These are phyloP conservation scores for Cataglyphis cursor DNA, from an alignment of 2,888 invertebrate species.

Conservation along the genomic window DNA sequence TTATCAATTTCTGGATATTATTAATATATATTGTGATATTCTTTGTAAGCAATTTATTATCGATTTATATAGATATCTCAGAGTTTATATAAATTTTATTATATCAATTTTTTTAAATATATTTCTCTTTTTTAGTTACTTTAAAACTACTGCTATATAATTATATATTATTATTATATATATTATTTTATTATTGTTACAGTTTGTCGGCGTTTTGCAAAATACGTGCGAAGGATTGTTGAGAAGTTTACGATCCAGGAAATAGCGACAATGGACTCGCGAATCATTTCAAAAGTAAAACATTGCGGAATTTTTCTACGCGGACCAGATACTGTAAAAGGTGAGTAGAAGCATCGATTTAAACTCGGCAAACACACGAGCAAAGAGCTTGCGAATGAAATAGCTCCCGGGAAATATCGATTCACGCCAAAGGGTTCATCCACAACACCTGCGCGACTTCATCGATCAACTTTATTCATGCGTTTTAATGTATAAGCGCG, in stretches of 20 bases:
- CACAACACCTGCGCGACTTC: constrained; percentile 63
- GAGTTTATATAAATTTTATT: too few relatives aligned
- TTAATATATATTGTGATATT: neutral
- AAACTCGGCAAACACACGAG: neutral
- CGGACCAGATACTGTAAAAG: constrained; percentile 3
- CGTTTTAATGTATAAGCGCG: constrained; percentile 33
- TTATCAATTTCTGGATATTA: neutral
- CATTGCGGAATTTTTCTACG: constrained; percentile 24
- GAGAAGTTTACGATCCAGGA: constrained; percentile 17
- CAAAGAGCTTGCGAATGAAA: neutral
- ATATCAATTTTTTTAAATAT: neutral
- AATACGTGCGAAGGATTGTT: neutral
- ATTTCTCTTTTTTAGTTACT: neutral
- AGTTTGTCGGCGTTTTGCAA: neutral
- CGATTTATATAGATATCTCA: neutral
- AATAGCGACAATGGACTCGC: neutral
- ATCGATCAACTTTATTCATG: constrained; percentile 55
- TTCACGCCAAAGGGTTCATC: constrained; percentile 36
- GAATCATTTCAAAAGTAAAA: neutral
- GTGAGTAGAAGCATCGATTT: neutral
- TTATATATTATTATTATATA: neutral
- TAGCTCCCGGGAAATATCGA: constrained; percentile 60
- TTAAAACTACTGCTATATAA: neutral
- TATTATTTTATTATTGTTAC: neutral
- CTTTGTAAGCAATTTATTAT: neutral